These are phyloP conservation scores for Cerastoderma edule DNA, from an alignment of 2,888 invertebrate genomes.

Conservation along the genomic window DNA sequence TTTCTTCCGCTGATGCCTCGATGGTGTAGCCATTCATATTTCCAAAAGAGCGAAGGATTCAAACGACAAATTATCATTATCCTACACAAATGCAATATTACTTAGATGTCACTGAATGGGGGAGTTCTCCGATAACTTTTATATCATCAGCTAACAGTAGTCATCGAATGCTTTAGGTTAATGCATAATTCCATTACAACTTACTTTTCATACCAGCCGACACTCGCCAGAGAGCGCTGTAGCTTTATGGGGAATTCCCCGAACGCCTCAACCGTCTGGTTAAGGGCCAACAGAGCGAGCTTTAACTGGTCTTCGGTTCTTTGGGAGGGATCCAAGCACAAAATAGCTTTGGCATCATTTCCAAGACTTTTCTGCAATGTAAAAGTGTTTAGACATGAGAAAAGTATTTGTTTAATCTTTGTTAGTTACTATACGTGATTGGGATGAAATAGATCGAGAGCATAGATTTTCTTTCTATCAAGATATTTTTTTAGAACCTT, in stretches of 20 bases:
- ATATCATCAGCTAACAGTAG: too few relatives aligned
- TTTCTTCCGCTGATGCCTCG: too few relatives aligned
- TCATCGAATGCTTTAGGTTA: too few relatives aligned
- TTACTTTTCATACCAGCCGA: slow-evolving; percentile 82
- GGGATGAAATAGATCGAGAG: not conserved
- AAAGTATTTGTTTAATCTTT: not conserved
- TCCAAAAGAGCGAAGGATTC: too few relatives aligned
- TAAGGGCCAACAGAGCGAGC: slow-evolving; percentile 75
- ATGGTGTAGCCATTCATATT: too few relatives aligned
- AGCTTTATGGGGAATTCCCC: slow-evolving; percentile 81
- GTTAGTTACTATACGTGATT: not conserved
- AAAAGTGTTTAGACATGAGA: not conserved
- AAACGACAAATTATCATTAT: too few relatives aligned
- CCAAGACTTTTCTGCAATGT: slow-evolving; percentile 70
- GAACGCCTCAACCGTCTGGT: slow-evolving; percentile 80
- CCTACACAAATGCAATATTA: too few relatives aligned
- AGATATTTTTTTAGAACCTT: too few relatives aligned
- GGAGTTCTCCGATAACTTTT: too few relatives aligned
- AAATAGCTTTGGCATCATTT: slow-evolving; percentile 77
- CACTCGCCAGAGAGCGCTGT: slow-evolving; percentile 79
- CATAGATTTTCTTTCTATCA: too few relatives aligned
- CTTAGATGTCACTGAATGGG: too few relatives aligned
- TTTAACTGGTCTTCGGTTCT: slow-evolving; percentile 79
- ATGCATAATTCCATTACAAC: too few relatives aligned
- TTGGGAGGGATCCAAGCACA: slow-evolving; percentile 73